phyloP scores from a whole-genome alignment of 1,140 invertebrate genomes.

The Papilio glaucus region DNA sequence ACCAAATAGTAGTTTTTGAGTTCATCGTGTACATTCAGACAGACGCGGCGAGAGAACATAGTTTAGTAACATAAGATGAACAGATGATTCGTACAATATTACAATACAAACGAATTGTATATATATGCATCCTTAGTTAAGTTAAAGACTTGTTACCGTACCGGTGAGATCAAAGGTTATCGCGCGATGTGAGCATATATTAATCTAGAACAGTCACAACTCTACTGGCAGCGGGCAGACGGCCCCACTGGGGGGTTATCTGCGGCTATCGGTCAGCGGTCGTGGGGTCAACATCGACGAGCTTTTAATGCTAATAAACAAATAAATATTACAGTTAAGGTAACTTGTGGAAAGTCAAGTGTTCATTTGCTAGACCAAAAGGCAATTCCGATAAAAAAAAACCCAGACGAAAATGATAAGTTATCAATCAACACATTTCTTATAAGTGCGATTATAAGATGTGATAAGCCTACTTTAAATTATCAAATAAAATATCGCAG shows the following conservation, averaged over 20 bases:
- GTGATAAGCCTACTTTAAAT: too few species aligned
- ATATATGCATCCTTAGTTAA: neutral
- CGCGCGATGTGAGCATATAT: neutral
- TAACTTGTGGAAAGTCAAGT: neutral
- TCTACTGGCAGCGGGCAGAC: slow-evolving; percentile 11
- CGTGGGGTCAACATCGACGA: slow-evolving; percentile 49
- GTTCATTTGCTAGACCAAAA: neutral
- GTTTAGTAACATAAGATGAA: too few species aligned
- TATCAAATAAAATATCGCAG: too few species aligned
- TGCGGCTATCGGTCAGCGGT: slow-evolving; percentile 42
- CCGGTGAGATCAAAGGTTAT: slow-evolving; percentile 4
- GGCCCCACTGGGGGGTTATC: slow-evolving; percentile 56
- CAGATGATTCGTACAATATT: too few species aligned
- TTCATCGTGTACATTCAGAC: too few species aligned
- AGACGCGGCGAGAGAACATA: too few species aligned
- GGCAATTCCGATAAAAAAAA: neutral
- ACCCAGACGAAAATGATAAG: neutral
- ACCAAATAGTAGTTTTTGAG: too few species aligned
- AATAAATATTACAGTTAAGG: slow-evolving; percentile 24
- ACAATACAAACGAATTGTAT: neutral
- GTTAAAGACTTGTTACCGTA: slow-evolving; percentile 16
- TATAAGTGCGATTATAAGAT: too few species aligned
- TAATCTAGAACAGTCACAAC: slow-evolving; percentile 23
- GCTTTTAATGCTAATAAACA: slow-evolving; percentile 55
- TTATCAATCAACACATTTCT: too few species aligned